These are phyloP conservation scores for Zalophus californianus DNA, from an alignment of 2,797 vertebrate genomes.

Conservation along the genomic window DNA sequence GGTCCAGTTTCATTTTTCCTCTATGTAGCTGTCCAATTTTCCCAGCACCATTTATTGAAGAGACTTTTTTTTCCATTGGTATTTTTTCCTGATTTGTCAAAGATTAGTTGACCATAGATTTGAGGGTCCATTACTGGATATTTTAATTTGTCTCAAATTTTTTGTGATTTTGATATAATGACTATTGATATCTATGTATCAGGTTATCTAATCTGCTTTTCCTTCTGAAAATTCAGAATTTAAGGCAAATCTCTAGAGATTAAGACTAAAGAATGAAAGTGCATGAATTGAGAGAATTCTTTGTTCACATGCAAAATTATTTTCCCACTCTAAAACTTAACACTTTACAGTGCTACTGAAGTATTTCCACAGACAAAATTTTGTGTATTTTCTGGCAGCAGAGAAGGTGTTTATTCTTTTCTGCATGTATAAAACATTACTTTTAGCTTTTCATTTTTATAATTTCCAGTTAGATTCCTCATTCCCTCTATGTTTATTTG, in stretches of 20 bases:
- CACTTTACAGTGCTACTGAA: neutral
- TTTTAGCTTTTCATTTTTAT: neutral
- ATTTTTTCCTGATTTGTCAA: no score
- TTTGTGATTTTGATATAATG: slow-evolving; percentile 31
- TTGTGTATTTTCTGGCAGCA: neutral
- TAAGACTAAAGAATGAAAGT: neutral
- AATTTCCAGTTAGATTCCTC: neutral
- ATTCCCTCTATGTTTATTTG: neutral
- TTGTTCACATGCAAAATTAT: neutral
- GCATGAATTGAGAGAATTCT: slow-evolving; percentile 9
- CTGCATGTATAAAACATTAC: neutral
- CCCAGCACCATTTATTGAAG: no score
- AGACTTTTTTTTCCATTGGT: no score
- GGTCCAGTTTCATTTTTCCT: no score
- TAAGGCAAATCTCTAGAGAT: neutral
- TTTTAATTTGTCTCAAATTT: neutral
- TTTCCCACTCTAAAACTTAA: neutral
- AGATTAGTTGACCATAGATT: no score
- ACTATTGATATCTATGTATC: neutral
- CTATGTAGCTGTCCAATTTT: no score
- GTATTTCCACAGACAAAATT: neutral
- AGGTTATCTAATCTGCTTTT: neutral
- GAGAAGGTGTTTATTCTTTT: neutral
- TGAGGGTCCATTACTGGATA: neutral
- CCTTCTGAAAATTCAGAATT: neutral